phyloP scores from a whole-genome alignment of 1,140 invertebrate species.

The Dendroctonus valens region DNA sequence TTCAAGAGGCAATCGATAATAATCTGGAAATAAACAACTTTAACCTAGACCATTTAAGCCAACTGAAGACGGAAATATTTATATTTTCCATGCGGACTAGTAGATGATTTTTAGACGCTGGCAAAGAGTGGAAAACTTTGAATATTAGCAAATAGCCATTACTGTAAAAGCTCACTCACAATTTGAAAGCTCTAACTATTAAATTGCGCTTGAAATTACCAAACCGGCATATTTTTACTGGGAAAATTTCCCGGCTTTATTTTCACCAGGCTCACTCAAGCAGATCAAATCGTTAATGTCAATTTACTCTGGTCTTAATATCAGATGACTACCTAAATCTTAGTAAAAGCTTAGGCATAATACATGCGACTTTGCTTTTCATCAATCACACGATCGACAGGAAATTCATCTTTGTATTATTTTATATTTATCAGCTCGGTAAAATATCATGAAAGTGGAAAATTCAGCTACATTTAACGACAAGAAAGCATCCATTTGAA shows the following conservation, averaged over 20 bases:
- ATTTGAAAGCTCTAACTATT: not conserved
- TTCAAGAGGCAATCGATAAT: conserved; percentile 8
- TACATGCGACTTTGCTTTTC: conserved; percentile 11
- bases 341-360: conserved; percentile 15
- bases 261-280: conserved; percentile 12
- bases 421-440: too few species aligned
- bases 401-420: not conserved
- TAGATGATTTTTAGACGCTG: too few species aligned
- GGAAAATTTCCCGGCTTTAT: conserved; percentile 2
- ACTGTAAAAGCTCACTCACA: too few species aligned
- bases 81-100: too few species aligned
- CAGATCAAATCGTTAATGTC: conserved; percentile 15
- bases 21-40: too few species aligned
- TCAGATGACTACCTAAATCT: conserved; percentile 14
- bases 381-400: conserved; percentile 10
- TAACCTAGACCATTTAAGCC: too few species aligned
- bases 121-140: too few species aligned
- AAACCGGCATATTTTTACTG: not conserved
- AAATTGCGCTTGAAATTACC: not conserved
- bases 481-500: too few species aligned
- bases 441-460: too few species aligned
- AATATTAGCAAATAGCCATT: too few species aligned
- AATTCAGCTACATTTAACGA: too few species aligned
- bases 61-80: too few species aligned
- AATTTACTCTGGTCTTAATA: conserved; percentile 14